phyloP scores from a whole-genome alignment of 2,888 invertebrate species.

The Drosophila paranaensis region DNA sequence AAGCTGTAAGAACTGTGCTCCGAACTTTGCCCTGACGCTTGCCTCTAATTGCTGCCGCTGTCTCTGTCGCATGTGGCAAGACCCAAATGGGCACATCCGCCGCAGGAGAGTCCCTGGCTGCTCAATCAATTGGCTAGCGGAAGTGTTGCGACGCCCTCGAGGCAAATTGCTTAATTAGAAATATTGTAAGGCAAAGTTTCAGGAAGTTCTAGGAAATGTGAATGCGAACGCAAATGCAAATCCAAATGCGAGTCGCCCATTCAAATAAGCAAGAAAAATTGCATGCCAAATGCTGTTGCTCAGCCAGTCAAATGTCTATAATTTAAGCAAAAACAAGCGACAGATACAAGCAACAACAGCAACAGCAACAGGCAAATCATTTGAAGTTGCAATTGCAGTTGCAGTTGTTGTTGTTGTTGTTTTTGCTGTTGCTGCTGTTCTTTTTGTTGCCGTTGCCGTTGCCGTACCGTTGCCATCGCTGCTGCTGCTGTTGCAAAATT shows the following conservation, averaged over 20 bases:
- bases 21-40: constrained; percentile 22
- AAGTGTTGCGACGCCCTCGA: constrained; percentile 63
- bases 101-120: constrained; percentile 35
- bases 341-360: constrained; percentile 64
- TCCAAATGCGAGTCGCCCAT: constrained; percentile 58
- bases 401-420: constrained; percentile 6
- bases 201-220: constrained; percentile 58
- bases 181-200: constrained; percentile 51
- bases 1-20: constrained; percentile 33
- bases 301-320: constrained; percentile 75
- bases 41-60: constrained; percentile 55
- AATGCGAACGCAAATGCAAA: constrained; percentile 28
- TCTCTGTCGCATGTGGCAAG: constrained; percentile 33
- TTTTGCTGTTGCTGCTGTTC: constrained; percentile 16
- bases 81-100: constrained; percentile 67
- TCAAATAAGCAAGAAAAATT: constrained; percentile 73
- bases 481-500: constrained; percentile 62
- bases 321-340: constrained; percentile 78
- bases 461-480: constrained; percentile 26
- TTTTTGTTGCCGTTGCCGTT: constrained; percentile 46
- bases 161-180: constrained; percentile 77
- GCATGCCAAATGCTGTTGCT: constrained; percentile 69
- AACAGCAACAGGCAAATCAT: constrained; percentile 61
- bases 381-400: constrained; percentile 56
- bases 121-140: constrained; percentile 69